Conservation (phyloP, 2,888 invertebrate genomes). For the Fabriciana adippe region DNA sequence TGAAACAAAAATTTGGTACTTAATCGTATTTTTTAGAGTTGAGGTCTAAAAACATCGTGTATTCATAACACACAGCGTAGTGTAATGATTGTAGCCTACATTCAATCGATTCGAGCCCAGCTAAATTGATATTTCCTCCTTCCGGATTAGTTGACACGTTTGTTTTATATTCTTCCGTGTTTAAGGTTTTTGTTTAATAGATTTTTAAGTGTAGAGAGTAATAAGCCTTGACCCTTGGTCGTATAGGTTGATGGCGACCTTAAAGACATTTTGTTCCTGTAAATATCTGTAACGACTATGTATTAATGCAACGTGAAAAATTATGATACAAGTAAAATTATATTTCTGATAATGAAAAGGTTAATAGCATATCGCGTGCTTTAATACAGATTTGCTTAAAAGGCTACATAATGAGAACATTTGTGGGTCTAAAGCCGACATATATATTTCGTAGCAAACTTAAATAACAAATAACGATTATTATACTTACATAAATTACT, state of each 20-base stretch:
- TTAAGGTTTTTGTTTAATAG: conserved; percentile 36
- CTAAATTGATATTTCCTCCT: conserved; percentile 48
- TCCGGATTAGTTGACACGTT: conserved; percentile 57
- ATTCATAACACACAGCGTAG: conserved; percentile 3
- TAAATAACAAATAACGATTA: neutral
- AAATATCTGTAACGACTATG: conserved; percentile 36
- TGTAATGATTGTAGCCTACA: conserved; percentile 12
- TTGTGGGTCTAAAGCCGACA: neutral
- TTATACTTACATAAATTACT: too few relatives aligned
- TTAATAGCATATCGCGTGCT: conserved; percentile 1
- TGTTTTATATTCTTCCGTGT: conserved; percentile 50
- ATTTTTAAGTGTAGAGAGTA: conserved; percentile 19
- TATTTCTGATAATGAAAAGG: conserved; percentile 22
- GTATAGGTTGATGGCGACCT: conserved; percentile 41
- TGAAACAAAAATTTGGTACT: conserved; percentile 16
- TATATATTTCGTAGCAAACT: neutral
- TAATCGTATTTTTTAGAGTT: conserved; percentile 12
- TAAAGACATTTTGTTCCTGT: conserved; percentile 59
- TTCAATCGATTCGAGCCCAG: conserved; percentile 37
- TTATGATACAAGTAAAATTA: conserved; percentile 27
- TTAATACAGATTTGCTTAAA: conserved; percentile 8
- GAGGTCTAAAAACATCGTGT: neutral
- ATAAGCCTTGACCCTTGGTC: conserved; percentile 55
- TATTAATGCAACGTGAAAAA: conserved; percentile 23
- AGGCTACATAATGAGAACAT: conserved; percentile 12